These are phyloP conservation scores for Cygnus atratus DNA, from an alignment of 2,113 vertebrate genomes.

Conservation along the genomic window DNA sequence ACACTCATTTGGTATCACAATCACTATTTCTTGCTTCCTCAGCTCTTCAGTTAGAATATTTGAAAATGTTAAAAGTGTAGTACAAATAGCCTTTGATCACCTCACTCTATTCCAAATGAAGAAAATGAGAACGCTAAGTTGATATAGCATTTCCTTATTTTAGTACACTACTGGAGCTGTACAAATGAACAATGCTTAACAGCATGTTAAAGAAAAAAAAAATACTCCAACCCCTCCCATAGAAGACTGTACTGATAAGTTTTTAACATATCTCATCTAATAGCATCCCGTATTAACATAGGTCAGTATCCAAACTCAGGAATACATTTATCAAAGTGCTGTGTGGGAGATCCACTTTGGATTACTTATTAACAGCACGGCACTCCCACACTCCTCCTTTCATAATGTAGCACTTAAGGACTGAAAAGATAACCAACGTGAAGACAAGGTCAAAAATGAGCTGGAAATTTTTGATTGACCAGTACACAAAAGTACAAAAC, in stretches of 20 bases:
- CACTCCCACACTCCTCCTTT: not conserved
- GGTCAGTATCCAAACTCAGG: not conserved
- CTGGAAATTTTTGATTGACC: not conserved
- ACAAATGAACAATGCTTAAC: not conserved
- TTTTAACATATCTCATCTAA: constrained; percentile 26
- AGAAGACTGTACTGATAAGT: not conserved
- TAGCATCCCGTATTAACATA: not conserved
- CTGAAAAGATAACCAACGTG: not conserved
- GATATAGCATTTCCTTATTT: not conserved
- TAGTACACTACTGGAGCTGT: not conserved
- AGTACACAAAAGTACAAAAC: not conserved
- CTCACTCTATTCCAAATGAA: not conserved
- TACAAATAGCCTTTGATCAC: not conserved
- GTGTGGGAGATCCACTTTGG: not conserved
- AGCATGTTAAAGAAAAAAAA: not conserved
- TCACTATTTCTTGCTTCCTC: not conserved
- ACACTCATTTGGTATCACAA: not conserved
- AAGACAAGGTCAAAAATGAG: constrained; percentile 30
- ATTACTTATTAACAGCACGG: not conserved
- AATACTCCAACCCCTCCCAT: not conserved
- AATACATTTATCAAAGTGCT: not conserved
- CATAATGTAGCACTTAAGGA: not conserved
- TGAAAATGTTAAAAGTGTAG: not conserved
- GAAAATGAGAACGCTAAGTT: not conserved
- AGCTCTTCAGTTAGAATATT: not conserved